These are phyloP conservation scores for Camelus dromedarius DNA, from an alignment of 2,113 vertebrate genomes.

Conservation along the genomic window DNA sequence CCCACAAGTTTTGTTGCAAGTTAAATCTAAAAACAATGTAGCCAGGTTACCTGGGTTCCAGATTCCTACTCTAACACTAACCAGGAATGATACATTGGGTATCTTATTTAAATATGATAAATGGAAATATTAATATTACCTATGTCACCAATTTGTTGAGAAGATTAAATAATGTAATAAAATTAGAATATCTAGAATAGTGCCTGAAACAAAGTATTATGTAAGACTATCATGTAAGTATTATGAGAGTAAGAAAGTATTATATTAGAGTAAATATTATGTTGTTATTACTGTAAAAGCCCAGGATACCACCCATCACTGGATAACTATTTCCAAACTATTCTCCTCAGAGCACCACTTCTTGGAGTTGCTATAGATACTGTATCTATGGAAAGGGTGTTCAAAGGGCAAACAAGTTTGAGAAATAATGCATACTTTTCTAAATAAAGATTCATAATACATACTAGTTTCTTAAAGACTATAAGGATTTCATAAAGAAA, in stretches of 20 bases:
- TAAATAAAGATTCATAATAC: not conserved
- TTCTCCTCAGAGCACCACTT: not conserved
- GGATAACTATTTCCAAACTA: not conserved
- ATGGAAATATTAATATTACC: not conserved
- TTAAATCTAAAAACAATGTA: not conserved
- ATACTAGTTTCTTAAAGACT: not conserved
- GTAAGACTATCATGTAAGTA: not conserved
- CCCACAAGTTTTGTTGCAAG: not conserved
- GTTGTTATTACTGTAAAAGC: not conserved
- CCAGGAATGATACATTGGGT: not conserved
- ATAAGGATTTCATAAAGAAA: conserved; percentile 32
- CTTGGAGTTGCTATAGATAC: not conserved
- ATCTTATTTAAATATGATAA: not conserved
- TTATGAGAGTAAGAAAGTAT: not conserved
- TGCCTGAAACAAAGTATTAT: not conserved
- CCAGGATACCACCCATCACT: not conserved
- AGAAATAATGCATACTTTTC: not conserved
- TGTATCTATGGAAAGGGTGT: not conserved
- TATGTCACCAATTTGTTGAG: not conserved
- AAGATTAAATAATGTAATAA: not conserved
- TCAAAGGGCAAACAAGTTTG: not conserved
- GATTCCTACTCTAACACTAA: not conserved
- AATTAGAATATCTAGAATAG: not conserved
- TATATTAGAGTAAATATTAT: not conserved
- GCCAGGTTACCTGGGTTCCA: not conserved